phyloP scores from a whole-genome alignment of 2,888 invertebrate species.

The Bhutanitis thaidina region DNA sequence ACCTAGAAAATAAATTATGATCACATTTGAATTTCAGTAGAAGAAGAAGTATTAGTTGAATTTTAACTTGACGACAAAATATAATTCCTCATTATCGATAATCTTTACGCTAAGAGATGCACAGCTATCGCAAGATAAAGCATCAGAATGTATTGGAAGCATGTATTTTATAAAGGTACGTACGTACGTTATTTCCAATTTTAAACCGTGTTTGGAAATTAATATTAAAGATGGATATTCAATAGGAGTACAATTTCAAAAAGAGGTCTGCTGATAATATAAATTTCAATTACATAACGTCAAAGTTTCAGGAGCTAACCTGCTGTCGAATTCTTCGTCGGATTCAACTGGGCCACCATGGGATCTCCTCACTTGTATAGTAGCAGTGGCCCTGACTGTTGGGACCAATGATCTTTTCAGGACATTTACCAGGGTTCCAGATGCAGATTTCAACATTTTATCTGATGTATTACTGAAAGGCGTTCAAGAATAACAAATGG shows the following conservation, averaged over 20 bases:
- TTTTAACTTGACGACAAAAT: no score
- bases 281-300: conserved; percentile 74
- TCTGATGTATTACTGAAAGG: conserved; percentile 48
- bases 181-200: no score
- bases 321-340: conserved; percentile 91
- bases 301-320: conserved; percentile 63
- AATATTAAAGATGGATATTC: no score
- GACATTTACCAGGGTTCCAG: conserved; percentile 60
- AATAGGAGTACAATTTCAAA: no score
- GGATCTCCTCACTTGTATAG: conserved; percentile 47
- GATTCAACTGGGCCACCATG: conserved; percentile 82
- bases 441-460: conserved; percentile 71
- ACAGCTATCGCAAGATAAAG: no score
- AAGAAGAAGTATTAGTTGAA: no score
- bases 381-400: conserved; percentile 51
- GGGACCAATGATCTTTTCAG: conserved; percentile 62
- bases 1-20: conserved; percentile 71
- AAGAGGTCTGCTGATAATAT: neutral
- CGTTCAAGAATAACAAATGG: conserved; percentile 63
- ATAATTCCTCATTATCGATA: no score
- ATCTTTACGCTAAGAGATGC: no score
- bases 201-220: no score
- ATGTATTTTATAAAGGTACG: no score
- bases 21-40: neutral
- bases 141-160: no score